Percentiles rank a stretch among this genome's conserved stretches.
Evolutionary conservation across 2,888 invertebrate genomes (phyloP).

Genomic region (Autographa pulchrina): DNA sequence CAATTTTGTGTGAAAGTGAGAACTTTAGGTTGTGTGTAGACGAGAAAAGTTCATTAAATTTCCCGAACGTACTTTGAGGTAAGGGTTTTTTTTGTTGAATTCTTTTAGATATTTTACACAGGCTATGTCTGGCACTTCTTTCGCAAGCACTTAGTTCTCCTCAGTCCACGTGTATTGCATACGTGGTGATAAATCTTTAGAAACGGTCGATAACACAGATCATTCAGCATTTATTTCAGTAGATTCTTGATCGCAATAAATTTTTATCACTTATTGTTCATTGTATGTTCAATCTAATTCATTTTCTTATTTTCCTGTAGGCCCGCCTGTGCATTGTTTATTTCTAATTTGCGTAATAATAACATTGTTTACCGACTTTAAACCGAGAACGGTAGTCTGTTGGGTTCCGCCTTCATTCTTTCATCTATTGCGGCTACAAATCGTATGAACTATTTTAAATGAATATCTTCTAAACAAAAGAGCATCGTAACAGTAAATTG

Average conservation of each 20-base stretch:
- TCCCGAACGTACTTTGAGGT: constrained; percentile 81
- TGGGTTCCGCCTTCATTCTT: background rate
- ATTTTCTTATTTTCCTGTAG: constrained; percentile 33
- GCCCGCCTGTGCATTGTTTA: background rate
- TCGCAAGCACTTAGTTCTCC: constrained; percentile 54
- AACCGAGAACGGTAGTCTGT: background rate
- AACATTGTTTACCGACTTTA: background rate
- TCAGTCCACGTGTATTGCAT: constrained; percentile 70
- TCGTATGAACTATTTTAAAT: background rate
- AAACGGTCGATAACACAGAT: background rate
- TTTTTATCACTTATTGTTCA: background rate
- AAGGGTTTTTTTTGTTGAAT: constrained; percentile 67
- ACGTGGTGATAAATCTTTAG: constrained; percentile 56
- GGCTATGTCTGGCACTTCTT: constrained; percentile 59
- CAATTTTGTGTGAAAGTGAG: constrained; percentile 79
- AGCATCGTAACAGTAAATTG: background rate
- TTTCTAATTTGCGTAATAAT: background rate
- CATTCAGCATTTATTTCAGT: background rate
- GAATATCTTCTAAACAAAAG: background rate
- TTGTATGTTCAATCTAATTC: constrained; percentile 5
- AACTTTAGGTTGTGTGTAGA: constrained; percentile 71
- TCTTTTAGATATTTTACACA: constrained; percentile 65
- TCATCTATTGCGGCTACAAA: background rate
- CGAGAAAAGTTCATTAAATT: constrained; percentile 73
- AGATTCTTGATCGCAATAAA: background rate